Evolutionary conservation across 2,113 vertebrate species (phyloP).

Genomic region (Pagrus major): DNA sequence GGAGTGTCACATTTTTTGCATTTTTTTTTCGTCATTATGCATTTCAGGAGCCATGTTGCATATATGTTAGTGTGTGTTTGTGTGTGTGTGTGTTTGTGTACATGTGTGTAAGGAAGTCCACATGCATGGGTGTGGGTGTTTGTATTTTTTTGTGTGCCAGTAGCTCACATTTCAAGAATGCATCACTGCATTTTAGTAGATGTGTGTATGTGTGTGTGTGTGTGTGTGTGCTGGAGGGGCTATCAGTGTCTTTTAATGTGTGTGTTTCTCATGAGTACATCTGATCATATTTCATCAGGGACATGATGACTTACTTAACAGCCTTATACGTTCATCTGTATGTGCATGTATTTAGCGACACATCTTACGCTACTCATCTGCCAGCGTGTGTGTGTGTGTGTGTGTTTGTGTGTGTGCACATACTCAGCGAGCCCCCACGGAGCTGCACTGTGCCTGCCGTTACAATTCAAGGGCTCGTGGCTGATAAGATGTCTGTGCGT

Average conservation of each 20-base stretch:
- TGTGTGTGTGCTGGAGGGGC: constrained; percentile 32
- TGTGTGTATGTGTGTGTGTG: constrained; percentile 16
- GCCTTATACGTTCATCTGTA: background rate
- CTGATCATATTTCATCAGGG: constrained; percentile 37
- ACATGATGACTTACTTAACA: constrained; percentile 18
- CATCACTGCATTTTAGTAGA: constrained; percentile 39
- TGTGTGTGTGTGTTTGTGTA: constrained; percentile 5
- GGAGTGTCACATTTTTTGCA: background rate
- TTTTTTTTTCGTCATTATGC: no score
- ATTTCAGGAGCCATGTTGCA: background rate
- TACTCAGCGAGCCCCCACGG: background rate
- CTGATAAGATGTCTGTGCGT: constrained; percentile 71
- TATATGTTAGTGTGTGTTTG: background rate
- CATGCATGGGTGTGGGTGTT: constrained; percentile 1
- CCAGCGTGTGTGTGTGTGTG: background rate
- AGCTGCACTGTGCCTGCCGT: constrained; percentile 41
- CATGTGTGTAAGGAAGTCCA: constrained; percentile 25
- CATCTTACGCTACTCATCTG: background rate
- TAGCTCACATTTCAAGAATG: constrained; percentile 59
- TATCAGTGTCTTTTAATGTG: constrained; percentile 39
- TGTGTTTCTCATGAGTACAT: constrained; percentile 21
- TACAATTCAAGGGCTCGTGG: constrained; percentile 51
- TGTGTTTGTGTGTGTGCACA: background rate
- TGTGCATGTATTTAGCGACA: background rate
- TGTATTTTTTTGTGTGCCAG: constrained; percentile 11